Percentiles rank a stretch among this genome's conserved stretches.
Evolutionary conservation across 2,797 vertebrate genomes (phyloP).

Genomic region (Acipenser oxyrinchus): DNA sequence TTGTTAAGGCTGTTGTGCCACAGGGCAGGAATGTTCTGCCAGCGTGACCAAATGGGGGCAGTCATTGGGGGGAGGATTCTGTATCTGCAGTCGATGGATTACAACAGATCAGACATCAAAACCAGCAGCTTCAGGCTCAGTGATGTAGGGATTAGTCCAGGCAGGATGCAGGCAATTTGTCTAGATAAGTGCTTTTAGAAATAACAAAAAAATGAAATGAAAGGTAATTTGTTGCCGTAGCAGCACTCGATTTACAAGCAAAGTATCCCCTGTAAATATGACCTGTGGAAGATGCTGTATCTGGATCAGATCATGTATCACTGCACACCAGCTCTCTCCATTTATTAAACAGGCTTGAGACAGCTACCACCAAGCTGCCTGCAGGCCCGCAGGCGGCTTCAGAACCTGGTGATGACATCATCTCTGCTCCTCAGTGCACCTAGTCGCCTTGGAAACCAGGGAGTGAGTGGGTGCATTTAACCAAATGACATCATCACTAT

Average conservation of each 20-base stretch:
- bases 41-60: background rate
- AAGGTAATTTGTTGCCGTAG: background rate
- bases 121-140: background rate
- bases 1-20: background rate
- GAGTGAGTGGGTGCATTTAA: background rate
- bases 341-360: background rate
- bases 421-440: background rate
- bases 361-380: background rate
- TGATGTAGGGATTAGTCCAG: background rate
- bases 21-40: background rate
- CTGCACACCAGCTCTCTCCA: background rate
- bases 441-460: constrained; percentile 2
- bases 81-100: background rate
- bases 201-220: background rate
- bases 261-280: background rate
- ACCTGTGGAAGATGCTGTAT: background rate
- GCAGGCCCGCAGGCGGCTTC: background rate
- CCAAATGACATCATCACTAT: background rate
- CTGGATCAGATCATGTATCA: background rate
- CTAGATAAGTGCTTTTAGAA: background rate
- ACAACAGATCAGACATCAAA: background rate
- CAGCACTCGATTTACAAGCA: background rate
- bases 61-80: background rate
- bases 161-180: background rate
- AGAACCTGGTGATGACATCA: background rate